Base-by-base conservation (phyloP, 2,113 vertebrate species). In the Equus przewalskii region DNA sequence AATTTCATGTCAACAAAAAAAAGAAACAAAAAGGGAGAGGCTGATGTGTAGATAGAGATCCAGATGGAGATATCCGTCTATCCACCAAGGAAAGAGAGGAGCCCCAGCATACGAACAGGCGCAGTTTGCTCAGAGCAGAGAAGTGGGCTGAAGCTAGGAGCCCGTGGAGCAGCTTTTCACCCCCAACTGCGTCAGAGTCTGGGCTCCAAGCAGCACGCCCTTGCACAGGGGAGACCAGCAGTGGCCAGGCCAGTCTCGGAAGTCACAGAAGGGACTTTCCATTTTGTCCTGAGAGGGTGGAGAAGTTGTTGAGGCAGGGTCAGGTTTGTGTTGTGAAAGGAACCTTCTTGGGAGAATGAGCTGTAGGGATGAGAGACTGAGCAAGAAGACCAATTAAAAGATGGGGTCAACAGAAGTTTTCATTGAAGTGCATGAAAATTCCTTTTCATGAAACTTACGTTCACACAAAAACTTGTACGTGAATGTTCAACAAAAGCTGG, bases 211-310 rank as follows among this genome's bases (percentile, higher is more conserved):
- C 8, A 0, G 33, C 73, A 22, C 1, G 1, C 22, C 18, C n/a
- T 26, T 15, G 22, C 16, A 0, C 0, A 0, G 19, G 18, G 76
- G 16, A 18, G 2, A 13, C 1, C 0, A 7, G 12, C 72, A 8
- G 9, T 36, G 41, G 6, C 8, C n/a, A 33, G 36, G 28, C 13
- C 28, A 56, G 36, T 5, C 73, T 16, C 2, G 2, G 36, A 24
- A n/a, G 33, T 21, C 76, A 62, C 0, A 1, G 49, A 21, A 10
- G 16, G 44, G 36, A 13, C 36, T 6, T 12, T 1, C 56, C 11
- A 13, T 26, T 15, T 19, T 6, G n/a, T 56, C 54, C 36, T 3
- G 3, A 11, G 49, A n/a, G 15, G 4, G 1, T 0, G 21, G 70
- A 54, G 51, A 16, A 9, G 56, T 3, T 44, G 15, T 19, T 4